A percentile compares a stretch with the other conserved stretches of the same genome.
Conservation (phyloP, 2,888 invertebrate species). For the Drosophila percnosoma region DNA sequence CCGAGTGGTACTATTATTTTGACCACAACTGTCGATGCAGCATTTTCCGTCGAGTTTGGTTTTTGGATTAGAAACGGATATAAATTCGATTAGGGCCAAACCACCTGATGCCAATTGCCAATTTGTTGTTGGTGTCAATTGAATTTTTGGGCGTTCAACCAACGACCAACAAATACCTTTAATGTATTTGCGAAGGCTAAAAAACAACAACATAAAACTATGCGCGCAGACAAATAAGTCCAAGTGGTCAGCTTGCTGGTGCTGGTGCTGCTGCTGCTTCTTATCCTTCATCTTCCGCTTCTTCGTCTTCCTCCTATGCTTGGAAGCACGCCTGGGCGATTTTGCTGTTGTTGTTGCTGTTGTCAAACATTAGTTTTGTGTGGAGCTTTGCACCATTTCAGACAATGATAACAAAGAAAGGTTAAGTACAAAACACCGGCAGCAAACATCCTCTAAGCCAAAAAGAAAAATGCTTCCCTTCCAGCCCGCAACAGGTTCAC, state of each 20-base stretch:
- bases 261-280: not conserved
- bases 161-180: slow-evolving; percentile 5
- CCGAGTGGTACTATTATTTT: not conserved
- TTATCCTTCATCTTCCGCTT: not conserved
- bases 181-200: slow-evolving; percentile 27
- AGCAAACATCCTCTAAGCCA: slow-evolving; percentile 53
- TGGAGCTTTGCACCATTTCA: slow-evolving; percentile 12
- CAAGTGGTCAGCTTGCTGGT: slow-evolving; percentile 13
- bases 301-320: not conserved
- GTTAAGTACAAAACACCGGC: slow-evolving; percentile 53
- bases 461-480: not conserved
- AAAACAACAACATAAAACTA: not conserved
- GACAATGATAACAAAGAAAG: slow-evolving; percentile 51
- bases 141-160: slow-evolving; percentile 42
- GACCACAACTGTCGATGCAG: not conserved
- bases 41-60: slow-evolving; percentile 2
- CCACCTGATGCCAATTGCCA: slow-evolving; percentile 6
- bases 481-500: not conserved
- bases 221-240: slow-evolving; percentile 7
- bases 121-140: slow-evolving; percentile 46
- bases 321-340: slow-evolving; percentile 16
- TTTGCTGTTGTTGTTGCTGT: slow-evolving; percentile 19
- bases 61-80: slow-evolving; percentile 32
- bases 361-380: slow-evolving; percentile 35
- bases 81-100: slow-evolving; percentile 29